Evolutionary conservation across 2,113 vertebrate species (phyloP).

Genomic region (Nasalis larvatus): DNA sequence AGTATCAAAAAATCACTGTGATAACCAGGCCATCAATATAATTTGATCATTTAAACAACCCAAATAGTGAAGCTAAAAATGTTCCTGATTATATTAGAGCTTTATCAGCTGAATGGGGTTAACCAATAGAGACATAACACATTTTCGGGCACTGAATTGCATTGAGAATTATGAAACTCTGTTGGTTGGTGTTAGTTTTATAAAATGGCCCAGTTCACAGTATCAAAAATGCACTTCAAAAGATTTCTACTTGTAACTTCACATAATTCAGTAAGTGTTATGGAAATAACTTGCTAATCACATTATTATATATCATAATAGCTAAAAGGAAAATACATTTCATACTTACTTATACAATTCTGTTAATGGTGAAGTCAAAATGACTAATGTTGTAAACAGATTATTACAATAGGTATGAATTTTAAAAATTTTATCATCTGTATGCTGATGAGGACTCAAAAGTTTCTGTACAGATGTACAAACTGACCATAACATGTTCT

Average conservation of each 20-base stretch:
- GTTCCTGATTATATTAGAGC: background rate
- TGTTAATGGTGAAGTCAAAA: slow-evolving; percentile 90
- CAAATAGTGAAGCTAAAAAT: background rate
- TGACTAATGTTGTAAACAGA: slow-evolving; percentile 87
- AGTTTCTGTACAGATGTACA: slow-evolving; percentile 88
- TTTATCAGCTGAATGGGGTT: background rate
- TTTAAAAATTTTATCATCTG: slow-evolving; percentile 84
- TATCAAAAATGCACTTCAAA: background rate
- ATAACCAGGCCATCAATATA: background rate
- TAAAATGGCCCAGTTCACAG: background rate
- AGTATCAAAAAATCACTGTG: background rate
- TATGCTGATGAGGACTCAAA: slow-evolving; percentile 80
- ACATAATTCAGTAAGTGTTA: background rate
- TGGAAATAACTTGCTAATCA: slow-evolving; percentile 11
- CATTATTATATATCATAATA: slow-evolving; percentile 32
- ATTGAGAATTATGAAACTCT: background rate
- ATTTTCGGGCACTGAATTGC: background rate
- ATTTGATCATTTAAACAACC: background rate
- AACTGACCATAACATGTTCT: slow-evolving; percentile 93
- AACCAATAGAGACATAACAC: background rate
- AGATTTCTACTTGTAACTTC: slow-evolving; percentile 1
- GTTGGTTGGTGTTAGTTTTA: background rate
- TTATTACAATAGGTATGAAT: slow-evolving; percentile 93
- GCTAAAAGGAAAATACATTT: slow-evolving; percentile 32
- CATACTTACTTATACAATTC: slow-evolving; percentile 89